Evolutionary conservation across 1,140 invertebrate species (phyloP), one percentile per base, ranked within the genome.

Genomic region (Hesperophylax magnus): DNA sequence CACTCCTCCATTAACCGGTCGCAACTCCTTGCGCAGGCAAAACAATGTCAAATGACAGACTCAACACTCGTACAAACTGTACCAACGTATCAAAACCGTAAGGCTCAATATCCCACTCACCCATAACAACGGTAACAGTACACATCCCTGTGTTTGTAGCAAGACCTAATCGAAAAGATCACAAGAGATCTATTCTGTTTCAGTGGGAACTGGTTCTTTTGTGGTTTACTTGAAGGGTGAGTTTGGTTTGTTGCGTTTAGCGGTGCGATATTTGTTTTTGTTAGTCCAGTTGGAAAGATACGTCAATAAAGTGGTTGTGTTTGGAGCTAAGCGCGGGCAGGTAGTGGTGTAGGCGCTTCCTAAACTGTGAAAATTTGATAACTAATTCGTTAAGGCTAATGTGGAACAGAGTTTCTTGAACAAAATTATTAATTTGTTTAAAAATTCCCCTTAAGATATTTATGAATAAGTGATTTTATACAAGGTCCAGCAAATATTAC

Each of bases 261-360:
- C 27, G 14, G 65, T 69, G 65, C 65, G 65, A 69, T 69, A 69
- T 34, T 67, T 31, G 63, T 11, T 69, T 69, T 69, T 69, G 65
- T 61, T 8, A 24, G 58, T 24, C n/a, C 18, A 61, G 58, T 24
- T 61, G 58, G n/a, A 34, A n/a, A 39, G 31, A 69, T 34, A 18
- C 31, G 34, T 69, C 65, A 39, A 69, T 39, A 39, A 39, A 34
- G 65, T 17, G 63, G 27, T 67, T 31, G 27, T 58, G 56, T 67
- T 31, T 18, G 27, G n/a, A 69, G 34, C 31, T 52, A 69, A 69
- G 31, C 24, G 60, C 20, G 65, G 52, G 31, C 34, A 39, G 65
- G 65, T 69, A 39, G 24, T 69, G 24, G 65, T 69, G 34, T 39
- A 47, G 39, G 39, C 39, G 39, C 39, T 47, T 58, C 56, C 7